Percentiles rank a stretch among this genome's conserved stretches.
These are phyloP conservation scores for Camelus bactrianus DNA, from an alignment of 2,113 vertebrate genomes.

Conservation along the genomic window DNA sequence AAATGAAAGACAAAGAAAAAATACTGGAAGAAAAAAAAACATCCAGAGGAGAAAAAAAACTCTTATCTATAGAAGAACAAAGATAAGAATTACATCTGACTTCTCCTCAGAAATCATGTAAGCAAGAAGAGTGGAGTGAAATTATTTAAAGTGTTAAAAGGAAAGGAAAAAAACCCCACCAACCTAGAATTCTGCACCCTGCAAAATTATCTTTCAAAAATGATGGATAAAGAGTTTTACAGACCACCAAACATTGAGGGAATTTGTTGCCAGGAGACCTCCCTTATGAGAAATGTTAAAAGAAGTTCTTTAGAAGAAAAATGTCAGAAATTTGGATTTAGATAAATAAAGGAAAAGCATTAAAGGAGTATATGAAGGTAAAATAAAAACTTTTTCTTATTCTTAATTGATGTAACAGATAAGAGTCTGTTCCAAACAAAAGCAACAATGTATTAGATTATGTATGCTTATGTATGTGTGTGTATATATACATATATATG, in stretches of 20 bases:
- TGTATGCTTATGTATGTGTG: not conserved
- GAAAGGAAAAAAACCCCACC: not conserved
- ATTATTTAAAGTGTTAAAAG: no score
- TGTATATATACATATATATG: no score
- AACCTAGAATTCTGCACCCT: not conserved
- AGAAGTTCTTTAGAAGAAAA: conserved; percentile 4
- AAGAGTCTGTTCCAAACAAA: not conserved
- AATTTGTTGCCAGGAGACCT: not conserved
- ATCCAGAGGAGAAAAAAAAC: not conserved
- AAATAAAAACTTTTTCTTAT: not conserved
- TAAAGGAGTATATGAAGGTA: not conserved
- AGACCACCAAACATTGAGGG: not conserved
- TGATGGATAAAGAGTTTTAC: not conserved
- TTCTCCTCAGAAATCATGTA: no score
- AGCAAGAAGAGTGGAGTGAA: no score
- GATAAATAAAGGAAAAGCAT: not conserved
- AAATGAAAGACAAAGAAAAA: not conserved
- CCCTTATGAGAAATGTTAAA: not conserved
- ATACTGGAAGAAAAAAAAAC: not conserved
- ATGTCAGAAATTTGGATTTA: not conserved
- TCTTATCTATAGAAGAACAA: not conserved
- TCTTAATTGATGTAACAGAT: conserved; percentile 3
- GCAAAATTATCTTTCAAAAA: not conserved
- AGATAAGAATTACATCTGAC: not conserved
- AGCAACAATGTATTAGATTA: not conserved